Evolutionary conservation across 2,888 invertebrate species (phyloP).

Genomic region (Horisme vitalbata): DNA sequence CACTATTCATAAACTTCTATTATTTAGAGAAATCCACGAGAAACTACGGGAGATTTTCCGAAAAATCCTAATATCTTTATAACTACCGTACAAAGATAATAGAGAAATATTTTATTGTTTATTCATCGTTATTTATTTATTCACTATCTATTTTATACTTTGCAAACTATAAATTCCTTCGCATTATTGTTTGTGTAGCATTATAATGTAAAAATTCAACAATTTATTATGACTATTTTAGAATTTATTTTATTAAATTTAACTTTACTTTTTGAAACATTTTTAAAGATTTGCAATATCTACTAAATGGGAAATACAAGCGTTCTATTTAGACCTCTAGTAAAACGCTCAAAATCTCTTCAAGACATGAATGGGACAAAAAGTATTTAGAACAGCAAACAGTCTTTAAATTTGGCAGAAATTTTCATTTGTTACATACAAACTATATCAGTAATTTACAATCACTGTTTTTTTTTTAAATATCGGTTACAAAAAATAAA

Average conservation of each 20-base stretch:
- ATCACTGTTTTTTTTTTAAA: too few relatives aligned
- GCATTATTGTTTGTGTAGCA: conserved; percentile 60
- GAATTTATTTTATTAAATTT: conserved; percentile 39
- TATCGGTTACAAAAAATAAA: too few relatives aligned
- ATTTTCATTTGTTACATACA: conserved; percentile 17
- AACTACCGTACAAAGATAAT: conserved; percentile 73
- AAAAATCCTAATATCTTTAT: conserved; percentile 65
- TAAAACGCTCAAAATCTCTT: conserved; percentile 31
- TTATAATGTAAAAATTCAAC: conserved; percentile 46
- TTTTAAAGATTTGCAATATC: conserved; percentile 39
- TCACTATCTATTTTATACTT: conserved; percentile 56
- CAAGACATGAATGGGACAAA: conserved; percentile 30
- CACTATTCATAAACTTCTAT: conserved; percentile 58
- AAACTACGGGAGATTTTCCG: conserved; percentile 71
- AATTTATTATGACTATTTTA: conserved; percentile 39
- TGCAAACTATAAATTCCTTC: conserved; percentile 74
- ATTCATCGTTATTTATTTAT: conserved; percentile 58
- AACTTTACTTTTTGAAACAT: conserved; percentile 30
- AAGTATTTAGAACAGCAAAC: conserved; percentile 27
- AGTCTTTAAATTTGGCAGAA: conserved; percentile 38
- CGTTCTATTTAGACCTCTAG: conserved; percentile 29
- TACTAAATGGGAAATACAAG: conserved; percentile 30
- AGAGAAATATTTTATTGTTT: conserved; percentile 70
- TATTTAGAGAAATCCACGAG: conserved; percentile 59
- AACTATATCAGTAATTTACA: too few relatives aligned